A percentile compares a stretch with the other conserved stretches of the same genome.
phyloP scores from a whole-genome alignment of 2,888 invertebrate species.

The Apoda limacodes region DNA sequence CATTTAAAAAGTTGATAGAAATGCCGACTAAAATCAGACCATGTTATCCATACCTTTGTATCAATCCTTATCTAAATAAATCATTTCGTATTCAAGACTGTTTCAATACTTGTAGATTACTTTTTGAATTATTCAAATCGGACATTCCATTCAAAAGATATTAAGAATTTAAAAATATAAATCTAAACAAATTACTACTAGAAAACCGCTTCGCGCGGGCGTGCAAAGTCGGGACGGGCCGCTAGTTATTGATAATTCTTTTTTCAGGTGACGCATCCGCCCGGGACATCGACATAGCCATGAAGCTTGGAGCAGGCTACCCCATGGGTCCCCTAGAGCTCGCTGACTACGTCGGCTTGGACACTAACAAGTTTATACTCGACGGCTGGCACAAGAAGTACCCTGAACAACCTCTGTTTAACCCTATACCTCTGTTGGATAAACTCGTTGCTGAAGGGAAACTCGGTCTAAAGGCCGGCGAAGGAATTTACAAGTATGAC shows the following conservation, averaged over 20 bases:
- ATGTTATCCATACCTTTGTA: no score
- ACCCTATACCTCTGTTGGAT: slow-evolving; percentile 64
- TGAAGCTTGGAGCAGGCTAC: slow-evolving; percentile 90
- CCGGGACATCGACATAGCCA: slow-evolving; percentile 86
- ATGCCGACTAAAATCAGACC: no score
- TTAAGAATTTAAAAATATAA: no score
- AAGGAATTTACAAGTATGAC: slow-evolving; percentile 84
- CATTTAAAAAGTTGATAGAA: no score
- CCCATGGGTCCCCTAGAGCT: slow-evolving; percentile 93
- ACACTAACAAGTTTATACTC: slow-evolving; percentile 80
- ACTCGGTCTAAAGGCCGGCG: slow-evolving; percentile 82
- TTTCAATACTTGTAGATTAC: no score
- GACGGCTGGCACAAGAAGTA: slow-evolving; percentile 80
- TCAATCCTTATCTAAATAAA: no score
- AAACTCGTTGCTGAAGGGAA: slow-evolving; percentile 84
- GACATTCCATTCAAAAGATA: no score
- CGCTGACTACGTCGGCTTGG: slow-evolving; percentile 85
- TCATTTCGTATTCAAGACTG: no score
- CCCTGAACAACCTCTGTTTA: slow-evolving; percentile 39
- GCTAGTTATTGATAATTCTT: no score
- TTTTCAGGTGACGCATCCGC: slow-evolving; percentile 74
- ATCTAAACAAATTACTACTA: background rate
- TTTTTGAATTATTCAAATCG: no score
- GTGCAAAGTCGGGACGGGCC: no score
- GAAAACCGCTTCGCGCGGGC: background rate